A percentile compares a stretch with the other conserved stretches of the same genome.
Evolutionary conservation across 2,113 vertebrate species (phyloP).

Genomic region (Hippocampus abdominalis): DNA sequence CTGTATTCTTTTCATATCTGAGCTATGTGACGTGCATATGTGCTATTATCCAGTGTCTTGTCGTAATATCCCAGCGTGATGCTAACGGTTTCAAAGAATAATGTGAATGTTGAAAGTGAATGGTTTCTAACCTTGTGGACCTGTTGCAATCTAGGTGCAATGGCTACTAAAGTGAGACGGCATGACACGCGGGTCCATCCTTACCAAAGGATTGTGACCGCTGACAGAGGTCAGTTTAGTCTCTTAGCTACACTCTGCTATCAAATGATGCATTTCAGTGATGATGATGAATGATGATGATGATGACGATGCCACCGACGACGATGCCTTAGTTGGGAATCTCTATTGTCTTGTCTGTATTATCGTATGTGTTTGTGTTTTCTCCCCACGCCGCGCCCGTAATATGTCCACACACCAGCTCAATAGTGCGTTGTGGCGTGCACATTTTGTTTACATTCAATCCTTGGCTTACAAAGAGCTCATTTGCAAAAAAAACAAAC

Average conservation of each 20-base stretch:
- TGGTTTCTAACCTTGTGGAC: constrained; percentile 79
- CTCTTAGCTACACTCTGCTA: constrained; percentile 64
- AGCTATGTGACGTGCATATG: constrained; percentile 48
- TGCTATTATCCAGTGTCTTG: constrained; percentile 55
- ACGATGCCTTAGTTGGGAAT: constrained; percentile 65
- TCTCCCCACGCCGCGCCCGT: constrained; percentile 8
- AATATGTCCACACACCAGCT: constrained; percentile 54
- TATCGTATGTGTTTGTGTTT: constrained; percentile 42
- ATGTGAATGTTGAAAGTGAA: constrained; percentile 70
- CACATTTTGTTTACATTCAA: constrained; percentile 69
- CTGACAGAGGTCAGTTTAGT: constrained; percentile 86
- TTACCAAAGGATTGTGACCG: constrained; percentile 87
- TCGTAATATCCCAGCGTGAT: constrained; percentile 57
- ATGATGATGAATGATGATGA: constrained; percentile 37
- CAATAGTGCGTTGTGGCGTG: constrained; percentile 66
- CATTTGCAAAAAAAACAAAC: constrained; percentile 1
- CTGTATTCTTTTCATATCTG: constrained; percentile 54
- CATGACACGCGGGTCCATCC: constrained; percentile 84
- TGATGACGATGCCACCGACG: not conserved
- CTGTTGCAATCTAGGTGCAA: constrained; percentile 82
- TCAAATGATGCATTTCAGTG: constrained; percentile 65
- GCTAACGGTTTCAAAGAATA: constrained; percentile 48
- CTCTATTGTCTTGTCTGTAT: constrained; percentile 41
- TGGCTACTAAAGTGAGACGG: constrained; percentile 84
- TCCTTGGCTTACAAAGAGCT: constrained; percentile 36